These are phyloP conservation scores for Uloborus diversus DNA, from an alignment of 1,140 invertebrate genomes.

Conservation along the genomic window DNA sequence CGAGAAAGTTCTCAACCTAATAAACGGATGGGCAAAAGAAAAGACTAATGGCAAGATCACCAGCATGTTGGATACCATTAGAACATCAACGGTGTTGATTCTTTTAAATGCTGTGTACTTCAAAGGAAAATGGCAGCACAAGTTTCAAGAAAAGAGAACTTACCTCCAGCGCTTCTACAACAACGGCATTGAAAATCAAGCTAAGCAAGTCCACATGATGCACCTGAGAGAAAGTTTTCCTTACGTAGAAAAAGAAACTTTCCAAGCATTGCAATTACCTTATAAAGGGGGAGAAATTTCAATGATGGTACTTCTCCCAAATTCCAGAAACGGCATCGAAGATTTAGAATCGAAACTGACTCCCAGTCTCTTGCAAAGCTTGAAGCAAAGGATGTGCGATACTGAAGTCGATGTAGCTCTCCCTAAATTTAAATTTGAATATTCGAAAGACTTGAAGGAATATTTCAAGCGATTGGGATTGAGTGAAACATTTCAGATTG, in stretches of 20 bases:
- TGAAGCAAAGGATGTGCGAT: background rate
- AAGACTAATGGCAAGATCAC: conserved; percentile 74
- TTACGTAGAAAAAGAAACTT: conserved; percentile 71
- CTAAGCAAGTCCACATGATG: conserved; percentile 78
- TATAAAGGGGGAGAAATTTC: conserved; percentile 69
- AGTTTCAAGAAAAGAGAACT: conserved; percentile 71
- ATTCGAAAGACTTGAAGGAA: conserved; percentile 44
- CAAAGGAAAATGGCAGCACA: conserved; percentile 77
- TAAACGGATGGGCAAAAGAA: conserved; percentile 76
- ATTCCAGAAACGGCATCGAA: conserved; percentile 40
- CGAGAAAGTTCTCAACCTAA: conserved; percentile 66
- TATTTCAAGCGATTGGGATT: conserved; percentile 58
- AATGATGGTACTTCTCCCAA: conserved; percentile 63
- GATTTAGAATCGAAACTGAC: conserved; percentile 9
- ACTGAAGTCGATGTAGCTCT: conserved; percentile 55
- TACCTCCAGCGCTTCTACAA: conserved; percentile 71
- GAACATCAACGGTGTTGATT: conserved; percentile 71
- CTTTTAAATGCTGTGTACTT: conserved; percentile 83
- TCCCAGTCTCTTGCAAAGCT: background rate
- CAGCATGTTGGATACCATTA: conserved; percentile 68
- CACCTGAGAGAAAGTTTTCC: conserved; percentile 81
- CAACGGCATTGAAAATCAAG: conserved; percentile 62
- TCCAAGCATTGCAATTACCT: conserved; percentile 76
- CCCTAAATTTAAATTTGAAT: conserved; percentile 60
- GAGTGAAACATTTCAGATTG: conserved; percentile 54